Evolutionary conservation across 2,797 vertebrate species (phyloP), one percentile per base, ranked within the genome.

Genomic region (Petrocephalus schoutedeni): DNA sequence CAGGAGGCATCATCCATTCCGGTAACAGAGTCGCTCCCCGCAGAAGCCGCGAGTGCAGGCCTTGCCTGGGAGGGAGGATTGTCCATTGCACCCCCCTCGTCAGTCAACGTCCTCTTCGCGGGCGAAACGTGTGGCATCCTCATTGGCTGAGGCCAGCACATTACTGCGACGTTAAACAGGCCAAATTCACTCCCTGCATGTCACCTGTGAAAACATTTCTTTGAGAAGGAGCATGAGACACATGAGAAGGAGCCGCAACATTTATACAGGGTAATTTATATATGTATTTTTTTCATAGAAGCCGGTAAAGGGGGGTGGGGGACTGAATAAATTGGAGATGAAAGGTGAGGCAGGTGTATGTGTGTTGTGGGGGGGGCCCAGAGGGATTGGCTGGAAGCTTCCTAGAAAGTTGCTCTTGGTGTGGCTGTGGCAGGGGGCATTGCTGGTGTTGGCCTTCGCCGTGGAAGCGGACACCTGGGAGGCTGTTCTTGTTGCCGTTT

Each of bases 201-300:
- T 49, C 77, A 87, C 53, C 87, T 61, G 87, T 49, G 21, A 82
- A 87, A 57, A 87, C 67, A 49, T 21, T 82, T 58, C 8, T 4
- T 49, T 21, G 56, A n/a, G 19, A 14, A 61, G 36, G n/a, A 45
- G 41, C 41, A 4, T 45, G 3, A 45, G 41, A 12, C 8, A 8
- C 3, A 51, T 14, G 53, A 36, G 5, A 58, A 49, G 51, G 82
- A 23, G 8, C 82, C 82, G 21, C 51, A 14, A 85, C 10, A 67
- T 28, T 67, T 67, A 67, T 32, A 51, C 49, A 12, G 10, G 8
- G 23, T 28, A 28, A 67, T 28, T 67, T 67, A 67, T 28, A 67
- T 67, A 45, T 67, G 10, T 28, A 28, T 32, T 67, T 67, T 9
- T 32, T 67, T 67, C 23, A 32, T 67, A 67, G 61, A 12, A 67